A percentile compares a stretch with the other conserved stretches of the same genome.
These are phyloP conservation scores for Vicugna pacos DNA, from an alignment of 2,113 vertebrate genomes.

Conservation along the genomic window DNA sequence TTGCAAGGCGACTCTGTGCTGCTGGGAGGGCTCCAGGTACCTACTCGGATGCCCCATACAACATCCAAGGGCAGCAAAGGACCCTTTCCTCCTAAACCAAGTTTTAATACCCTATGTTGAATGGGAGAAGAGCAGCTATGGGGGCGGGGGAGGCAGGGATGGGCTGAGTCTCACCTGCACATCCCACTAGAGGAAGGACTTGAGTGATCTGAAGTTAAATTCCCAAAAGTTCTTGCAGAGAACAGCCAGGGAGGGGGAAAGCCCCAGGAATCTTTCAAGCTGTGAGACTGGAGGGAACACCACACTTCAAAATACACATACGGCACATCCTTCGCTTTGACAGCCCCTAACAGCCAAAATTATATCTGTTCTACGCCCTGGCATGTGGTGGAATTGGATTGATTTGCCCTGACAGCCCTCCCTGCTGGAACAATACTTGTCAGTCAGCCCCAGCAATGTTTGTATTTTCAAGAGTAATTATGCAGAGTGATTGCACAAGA, in stretches of 20 bases:
- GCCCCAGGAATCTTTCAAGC: conserved; percentile 74
- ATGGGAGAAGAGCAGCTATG: neutral
- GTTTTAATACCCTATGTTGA: neutral
- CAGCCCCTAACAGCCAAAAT: conserved; percentile 81
- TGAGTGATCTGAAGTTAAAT: conserved; percentile 47
- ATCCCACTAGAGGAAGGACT: neutral
- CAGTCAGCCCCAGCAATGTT: conserved; percentile 54
- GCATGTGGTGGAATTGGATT: conserved; percentile 77
- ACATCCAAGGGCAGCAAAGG: neutral
- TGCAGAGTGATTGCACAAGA: conserved; percentile 54
- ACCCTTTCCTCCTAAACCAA: neutral
- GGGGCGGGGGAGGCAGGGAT: neutral
- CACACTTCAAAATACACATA: conserved; percentile 80
- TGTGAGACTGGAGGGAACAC: conserved; percentile 76
- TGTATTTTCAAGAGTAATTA: conserved; percentile 79
- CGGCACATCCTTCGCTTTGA: conserved; percentile 79
- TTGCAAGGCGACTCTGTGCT: neutral
- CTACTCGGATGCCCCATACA: neutral
- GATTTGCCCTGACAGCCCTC: conserved; percentile 67
- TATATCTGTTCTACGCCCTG: conserved; percentile 78
- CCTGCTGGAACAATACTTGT: conserved; percentile 75
- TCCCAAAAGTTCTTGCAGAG: conserved; percentile 57
- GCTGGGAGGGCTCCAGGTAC: neutral
- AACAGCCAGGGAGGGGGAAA: conserved; percentile 21
- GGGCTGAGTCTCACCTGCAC: neutral